phyloP scores from a whole-genome alignment of 2,113 vertebrate genomes.

The Macquaria ambigua region DNA sequence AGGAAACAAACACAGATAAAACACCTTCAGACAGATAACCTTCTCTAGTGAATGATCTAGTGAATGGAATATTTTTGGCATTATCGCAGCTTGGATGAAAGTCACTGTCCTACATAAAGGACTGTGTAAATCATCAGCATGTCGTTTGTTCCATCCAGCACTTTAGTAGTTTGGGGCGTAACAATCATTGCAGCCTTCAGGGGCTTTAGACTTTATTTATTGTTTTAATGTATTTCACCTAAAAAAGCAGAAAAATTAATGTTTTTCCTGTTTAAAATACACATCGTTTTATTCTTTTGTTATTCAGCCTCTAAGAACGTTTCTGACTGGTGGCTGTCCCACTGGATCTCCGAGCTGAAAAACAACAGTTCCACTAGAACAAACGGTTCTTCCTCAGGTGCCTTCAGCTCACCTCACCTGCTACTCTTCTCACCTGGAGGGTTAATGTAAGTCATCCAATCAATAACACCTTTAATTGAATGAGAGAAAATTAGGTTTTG shows the following conservation, averaged over 20 bases:
- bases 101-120: background rate
- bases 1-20: background rate
- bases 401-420: conserved; percentile 77
- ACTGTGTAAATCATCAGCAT: background rate
- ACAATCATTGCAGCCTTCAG: background rate
- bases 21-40: background rate
- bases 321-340: conserved; percentile 98
- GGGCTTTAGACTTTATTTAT: background rate
- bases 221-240: background rate
- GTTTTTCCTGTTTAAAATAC: background rate
- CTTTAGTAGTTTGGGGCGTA: background rate
- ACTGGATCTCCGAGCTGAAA: conserved; percentile 92
- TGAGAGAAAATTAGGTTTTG: background rate
- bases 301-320: conserved; percentile 90
- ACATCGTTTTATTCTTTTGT: background rate
- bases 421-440: conserved; percentile 85
- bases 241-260: too few species aligned
- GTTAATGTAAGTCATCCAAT: conserved; percentile 83
- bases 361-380: conserved; percentile 75
- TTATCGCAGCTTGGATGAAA: background rate
- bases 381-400: conserved; percentile 68
- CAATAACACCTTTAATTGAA: background rate
- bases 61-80: background rate
- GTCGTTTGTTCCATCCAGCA: background rate
- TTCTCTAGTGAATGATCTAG: background rate